Evolutionary conservation across 2,888 invertebrate species (phyloP).

Genomic region (Alloplasta piceator): DNA sequence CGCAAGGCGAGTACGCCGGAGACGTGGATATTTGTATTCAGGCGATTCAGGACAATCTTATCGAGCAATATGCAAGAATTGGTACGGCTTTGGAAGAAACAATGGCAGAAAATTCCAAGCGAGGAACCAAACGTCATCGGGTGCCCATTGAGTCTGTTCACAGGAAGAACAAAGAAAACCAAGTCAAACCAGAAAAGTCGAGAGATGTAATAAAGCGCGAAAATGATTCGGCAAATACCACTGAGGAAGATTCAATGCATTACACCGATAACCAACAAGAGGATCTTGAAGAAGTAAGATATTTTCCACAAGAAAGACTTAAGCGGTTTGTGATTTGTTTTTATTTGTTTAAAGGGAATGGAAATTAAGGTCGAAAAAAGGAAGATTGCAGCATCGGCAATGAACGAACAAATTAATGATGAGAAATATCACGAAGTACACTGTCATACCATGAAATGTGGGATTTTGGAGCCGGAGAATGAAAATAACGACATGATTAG

Average conservation of each 20-base stretch:
- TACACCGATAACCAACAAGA: background rate
- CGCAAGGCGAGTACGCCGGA: constrained; percentile 78
- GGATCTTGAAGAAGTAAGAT: background rate
- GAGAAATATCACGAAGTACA: constrained; percentile 2
- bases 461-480: background rate
- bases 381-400: background rate
- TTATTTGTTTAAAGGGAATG: background rate
- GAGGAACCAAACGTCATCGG: background rate
- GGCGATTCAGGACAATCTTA: constrained; percentile 80
- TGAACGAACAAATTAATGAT: background rate
- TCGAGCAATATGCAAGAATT: constrained; percentile 80
- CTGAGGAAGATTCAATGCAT: background rate
- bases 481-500: constrained; percentile 50
- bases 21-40: constrained; percentile 82
- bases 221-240: background rate
- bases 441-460: constrained; percentile 33
- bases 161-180: background rate
- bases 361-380: background rate
- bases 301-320: background rate
- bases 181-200: background rate
- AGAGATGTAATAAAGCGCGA: constrained; percentile 3
- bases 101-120: background rate
- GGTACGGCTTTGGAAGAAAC: constrained; percentile 57
- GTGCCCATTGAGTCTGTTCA: background rate
- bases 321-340: constrained; percentile 4